A percentile compares a stretch with the other conserved stretches of the same genome.
Evolutionary conservation across 1,140 invertebrate genomes (phyloP).

Genomic region (Coelopa frigida): DNA sequence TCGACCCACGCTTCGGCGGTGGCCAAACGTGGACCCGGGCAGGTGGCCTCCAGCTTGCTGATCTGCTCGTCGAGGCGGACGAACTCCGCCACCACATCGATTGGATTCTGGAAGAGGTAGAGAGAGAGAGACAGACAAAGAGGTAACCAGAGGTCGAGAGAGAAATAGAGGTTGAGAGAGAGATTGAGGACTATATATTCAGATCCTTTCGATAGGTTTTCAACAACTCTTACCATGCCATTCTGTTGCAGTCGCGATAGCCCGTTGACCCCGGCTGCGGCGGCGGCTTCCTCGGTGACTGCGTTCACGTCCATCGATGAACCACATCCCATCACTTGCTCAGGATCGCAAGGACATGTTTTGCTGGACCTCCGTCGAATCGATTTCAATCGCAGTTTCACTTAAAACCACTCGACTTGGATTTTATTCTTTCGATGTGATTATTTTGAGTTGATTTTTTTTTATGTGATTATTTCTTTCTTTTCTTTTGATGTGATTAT

Average conservation of each 20-base stretch:
- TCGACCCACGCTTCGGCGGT: constrained; percentile 41
- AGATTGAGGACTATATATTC: not conserved
- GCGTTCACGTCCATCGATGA: constrained; percentile 36
- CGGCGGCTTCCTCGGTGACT: constrained; percentile 18
- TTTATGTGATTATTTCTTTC: too few relatives aligned
- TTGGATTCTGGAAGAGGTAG: not conserved
- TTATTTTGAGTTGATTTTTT: too few relatives aligned
- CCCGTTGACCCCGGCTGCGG: not conserved
- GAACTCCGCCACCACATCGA: constrained; percentile 30
- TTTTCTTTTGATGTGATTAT: too few relatives aligned
- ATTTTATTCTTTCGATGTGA: too few relatives aligned
- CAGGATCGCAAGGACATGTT: too few relatives aligned
- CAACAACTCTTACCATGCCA: constrained; percentile 12
- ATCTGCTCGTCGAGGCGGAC: constrained; percentile 37
- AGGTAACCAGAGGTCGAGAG: not conserved
- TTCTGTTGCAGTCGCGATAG: constrained; percentile 21
- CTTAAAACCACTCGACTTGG: too few relatives aligned
- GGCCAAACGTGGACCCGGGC: constrained; percentile 38
- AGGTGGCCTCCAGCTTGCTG: constrained; percentile 32
- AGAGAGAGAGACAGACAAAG: not conserved
- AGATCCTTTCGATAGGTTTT: not conserved
- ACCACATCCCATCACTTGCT: constrained; percentile 33
- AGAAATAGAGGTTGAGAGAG: not conserved
- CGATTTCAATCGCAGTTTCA: not conserved
- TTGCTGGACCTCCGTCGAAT: not conserved